phyloP scores from a whole-genome alignment of 2,888 invertebrate genomes.

The Hermaeophaga mercurialis region DNA sequence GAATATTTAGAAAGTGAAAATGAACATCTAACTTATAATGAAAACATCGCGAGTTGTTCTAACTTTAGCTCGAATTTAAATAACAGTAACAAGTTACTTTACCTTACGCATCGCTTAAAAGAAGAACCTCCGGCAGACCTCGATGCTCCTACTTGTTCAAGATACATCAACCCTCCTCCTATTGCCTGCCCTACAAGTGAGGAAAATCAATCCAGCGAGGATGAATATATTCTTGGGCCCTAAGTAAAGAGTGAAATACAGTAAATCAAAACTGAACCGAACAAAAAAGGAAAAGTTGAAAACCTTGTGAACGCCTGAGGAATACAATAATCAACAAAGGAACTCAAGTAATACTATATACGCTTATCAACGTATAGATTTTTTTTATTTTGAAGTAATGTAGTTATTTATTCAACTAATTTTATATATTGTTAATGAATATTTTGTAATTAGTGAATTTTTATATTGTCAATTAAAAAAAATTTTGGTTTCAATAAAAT shows the following conservation, averaged over 20 bases:
- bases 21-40: background rate
- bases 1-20: conserved; percentile 16
- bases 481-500: too few relatives aligned
- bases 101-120: conserved; percentile 6
- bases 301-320: conserved; percentile 26
- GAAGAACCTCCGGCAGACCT: conserved; percentile 9
- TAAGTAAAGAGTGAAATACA: conserved; percentile 30
- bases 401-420: too few relatives aligned
- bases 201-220: conserved; percentile 21
- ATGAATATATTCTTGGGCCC: conserved; percentile 17
- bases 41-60: conserved; percentile 28
- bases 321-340: conserved; percentile 34
- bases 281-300: conserved; percentile 7
- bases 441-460: too few relatives aligned
- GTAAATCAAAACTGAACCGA: conserved; percentile 22
- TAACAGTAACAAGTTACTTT: background rate
- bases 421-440: too few relatives aligned
- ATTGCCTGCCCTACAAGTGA: background rate
- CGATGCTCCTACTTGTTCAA: conserved; percentile 31
- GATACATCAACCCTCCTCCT: conserved; percentile 17
- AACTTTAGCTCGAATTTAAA: conserved; percentile 18
- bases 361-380: too few relatives aligned
- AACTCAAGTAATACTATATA: too few relatives aligned
- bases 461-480: too few relatives aligned
- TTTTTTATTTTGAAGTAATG: too few relatives aligned